These are phyloP conservation scores for Lagorchestes hirsutus DNA, from an alignment of 2,797 vertebrate genomes.

Conservation along the genomic window DNA sequence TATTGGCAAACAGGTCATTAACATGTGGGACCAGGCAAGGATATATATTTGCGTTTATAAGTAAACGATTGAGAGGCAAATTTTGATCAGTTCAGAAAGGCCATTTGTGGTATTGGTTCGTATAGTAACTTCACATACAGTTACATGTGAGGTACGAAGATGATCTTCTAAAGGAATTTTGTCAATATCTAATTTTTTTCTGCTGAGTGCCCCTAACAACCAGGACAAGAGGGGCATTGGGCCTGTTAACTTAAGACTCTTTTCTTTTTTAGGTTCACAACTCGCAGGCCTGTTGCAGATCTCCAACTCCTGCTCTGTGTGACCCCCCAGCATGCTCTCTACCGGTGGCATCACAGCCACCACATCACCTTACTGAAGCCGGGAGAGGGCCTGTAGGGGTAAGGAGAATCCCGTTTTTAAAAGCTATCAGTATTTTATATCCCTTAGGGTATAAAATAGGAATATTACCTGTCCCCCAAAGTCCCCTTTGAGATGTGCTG, in stretches of 20 bases:
- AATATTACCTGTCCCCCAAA: constrained; percentile 76
- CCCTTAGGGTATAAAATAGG: constrained; percentile 83
- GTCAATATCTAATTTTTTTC: constrained; percentile 60
- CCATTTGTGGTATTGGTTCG: not conserved
- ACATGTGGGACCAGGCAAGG: constrained; percentile 38
- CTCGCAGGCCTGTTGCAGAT: constrained; percentile 84
- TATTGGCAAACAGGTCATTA: constrained; percentile 24
- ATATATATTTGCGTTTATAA: not conserved
- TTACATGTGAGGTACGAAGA: constrained; percentile 48
- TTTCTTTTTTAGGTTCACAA: constrained; percentile 84
- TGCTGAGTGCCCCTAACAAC: constrained; percentile 81
- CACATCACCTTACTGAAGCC: constrained; percentile 83
- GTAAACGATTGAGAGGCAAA: constrained; percentile 5
- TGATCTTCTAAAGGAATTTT: constrained; percentile 53
- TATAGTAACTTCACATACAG: not conserved
- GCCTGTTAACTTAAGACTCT: constrained; percentile 81
- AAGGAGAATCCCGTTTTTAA: constrained; percentile 84
- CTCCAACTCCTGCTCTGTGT: constrained; percentile 83
- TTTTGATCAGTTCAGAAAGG: constrained; percentile 19
- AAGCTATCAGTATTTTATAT: constrained; percentile 82
- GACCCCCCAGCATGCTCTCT: constrained; percentile 84
- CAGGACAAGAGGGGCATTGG: constrained; percentile 72
- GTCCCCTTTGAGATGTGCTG: constrained; percentile 80
- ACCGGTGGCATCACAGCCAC: constrained; percentile 82
- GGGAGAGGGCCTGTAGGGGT: constrained; percentile 84